Conservation (phyloP, 2,888 invertebrate species). For the Scrobipalpa costella region DNA sequence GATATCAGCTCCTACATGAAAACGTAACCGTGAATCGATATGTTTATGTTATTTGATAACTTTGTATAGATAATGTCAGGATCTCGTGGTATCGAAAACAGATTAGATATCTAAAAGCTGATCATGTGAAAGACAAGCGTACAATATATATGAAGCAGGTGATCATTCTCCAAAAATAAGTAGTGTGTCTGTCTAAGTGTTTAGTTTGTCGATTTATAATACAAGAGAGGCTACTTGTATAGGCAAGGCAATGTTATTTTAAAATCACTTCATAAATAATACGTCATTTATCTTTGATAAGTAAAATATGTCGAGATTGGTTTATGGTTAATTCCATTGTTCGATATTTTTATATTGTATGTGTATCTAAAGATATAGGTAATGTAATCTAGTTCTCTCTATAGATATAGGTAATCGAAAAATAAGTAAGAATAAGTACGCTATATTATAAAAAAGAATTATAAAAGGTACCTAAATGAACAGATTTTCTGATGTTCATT, state of each 20-base stretch:
- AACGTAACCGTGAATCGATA: background rate
- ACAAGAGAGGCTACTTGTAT: slow-evolving; percentile 38
- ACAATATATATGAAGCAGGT: slow-evolving; percentile 59
- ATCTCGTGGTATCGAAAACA: slow-evolving; percentile 36
- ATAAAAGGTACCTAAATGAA: too few species aligned
- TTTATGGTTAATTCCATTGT: slow-evolving; percentile 27
- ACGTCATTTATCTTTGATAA: slow-evolving; percentile 29
- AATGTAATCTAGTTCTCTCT: too few species aligned
- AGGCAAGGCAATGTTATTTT: slow-evolving; percentile 35
- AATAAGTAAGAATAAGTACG: too few species aligned
- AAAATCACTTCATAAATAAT: slow-evolving; percentile 44
- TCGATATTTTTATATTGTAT: background rate
- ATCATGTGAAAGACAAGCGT: slow-evolving; percentile 59
- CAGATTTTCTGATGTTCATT: too few species aligned
- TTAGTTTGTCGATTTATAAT: too few species aligned
- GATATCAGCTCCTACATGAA: too few species aligned
- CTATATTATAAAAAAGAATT: too few species aligned
- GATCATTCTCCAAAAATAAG: slow-evolving; percentile 51
- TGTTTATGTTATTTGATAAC: background rate
- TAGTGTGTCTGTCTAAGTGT: slow-evolving; percentile 43
- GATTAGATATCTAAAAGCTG: slow-evolving; percentile 39
- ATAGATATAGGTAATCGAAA: too few species aligned
- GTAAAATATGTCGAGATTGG: slow-evolving; percentile 28
- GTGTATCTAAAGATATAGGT: background rate
- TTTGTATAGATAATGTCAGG: background rate